These are phyloP conservation scores for Acanthornis magna DNA, from an alignment of 2,797 vertebrate genomes.

Conservation along the genomic window DNA sequence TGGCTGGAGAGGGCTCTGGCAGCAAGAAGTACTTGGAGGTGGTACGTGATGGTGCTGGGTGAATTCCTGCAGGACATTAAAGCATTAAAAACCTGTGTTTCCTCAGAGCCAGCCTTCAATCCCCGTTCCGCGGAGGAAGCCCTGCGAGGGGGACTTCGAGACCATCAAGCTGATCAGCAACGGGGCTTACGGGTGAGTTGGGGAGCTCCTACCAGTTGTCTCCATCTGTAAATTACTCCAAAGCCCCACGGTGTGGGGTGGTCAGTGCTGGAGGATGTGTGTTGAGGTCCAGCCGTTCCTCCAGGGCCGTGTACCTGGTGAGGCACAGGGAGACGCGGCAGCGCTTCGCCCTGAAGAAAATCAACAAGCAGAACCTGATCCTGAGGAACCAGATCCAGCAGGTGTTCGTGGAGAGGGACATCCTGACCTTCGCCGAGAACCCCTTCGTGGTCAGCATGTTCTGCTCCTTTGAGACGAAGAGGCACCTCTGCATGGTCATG, in stretches of 20 bases:
- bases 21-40: background rate
- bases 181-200: conserved; percentile 92
- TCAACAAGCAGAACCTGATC: conserved; percentile 97
- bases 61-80: background rate
- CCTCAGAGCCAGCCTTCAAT: conserved; percentile 56
- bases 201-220: background rate
- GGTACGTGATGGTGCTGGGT: background rate
- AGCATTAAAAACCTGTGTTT: background rate
- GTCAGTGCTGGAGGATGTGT: background rate
- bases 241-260: fast-evolving
- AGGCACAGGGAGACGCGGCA: conserved; percentile 92
- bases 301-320: conserved; percentile 91
- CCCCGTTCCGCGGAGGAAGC: conserved; percentile 84
- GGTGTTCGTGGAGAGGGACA: conserved; percentile 96
- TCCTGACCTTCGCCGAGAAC: conserved; percentile 96
- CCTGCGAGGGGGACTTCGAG: conserved; percentile 92
- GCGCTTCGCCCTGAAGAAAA: conserved; percentile 97
- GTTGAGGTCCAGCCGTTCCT: background rate
- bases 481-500: conserved; percentile 98
- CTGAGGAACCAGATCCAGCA: conserved; percentile 98
- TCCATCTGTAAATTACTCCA: background rate
- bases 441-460: conserved; percentile 99
- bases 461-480: conserved; percentile 94
- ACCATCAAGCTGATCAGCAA: conserved; percentile 98
- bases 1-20: background rate